These are phyloP conservation scores for Megalops cyprinoides DNA, from an alignment of 2,797 vertebrate genomes.

Conservation along the genomic window DNA sequence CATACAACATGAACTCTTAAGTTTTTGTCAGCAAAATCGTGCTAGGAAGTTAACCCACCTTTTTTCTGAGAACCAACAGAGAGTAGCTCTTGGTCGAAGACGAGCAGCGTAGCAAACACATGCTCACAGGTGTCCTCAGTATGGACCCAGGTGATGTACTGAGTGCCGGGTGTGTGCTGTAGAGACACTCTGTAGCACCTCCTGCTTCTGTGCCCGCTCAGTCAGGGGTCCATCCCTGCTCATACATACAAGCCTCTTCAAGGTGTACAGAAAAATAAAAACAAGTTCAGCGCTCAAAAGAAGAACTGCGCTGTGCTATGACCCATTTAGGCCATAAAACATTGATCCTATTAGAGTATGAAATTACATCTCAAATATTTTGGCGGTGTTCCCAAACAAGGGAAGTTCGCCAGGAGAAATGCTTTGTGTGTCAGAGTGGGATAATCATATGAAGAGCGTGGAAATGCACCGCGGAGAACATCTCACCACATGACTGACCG, in stretches of 20 bases:
- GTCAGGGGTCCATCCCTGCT: too few relatives aligned
- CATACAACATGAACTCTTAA: background rate
- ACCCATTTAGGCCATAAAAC: constrained; percentile 16
- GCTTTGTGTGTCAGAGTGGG: background rate
- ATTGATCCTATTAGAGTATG: background rate
- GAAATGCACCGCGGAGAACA: background rate
- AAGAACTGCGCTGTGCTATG: background rate
- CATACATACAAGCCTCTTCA: background rate
- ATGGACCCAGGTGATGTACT: background rate
- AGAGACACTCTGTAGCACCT: background rate
- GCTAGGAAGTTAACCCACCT: background rate
- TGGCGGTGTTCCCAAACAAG: background rate
- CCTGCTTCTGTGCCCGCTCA: background rate
- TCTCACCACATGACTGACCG: background rate
- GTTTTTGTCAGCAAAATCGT: background rate
- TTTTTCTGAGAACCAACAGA: background rate
- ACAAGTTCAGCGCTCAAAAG: background rate
- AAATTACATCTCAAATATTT: background rate
- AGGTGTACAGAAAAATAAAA: background rate
- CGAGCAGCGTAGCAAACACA: background rate
- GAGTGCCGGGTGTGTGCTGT: background rate
- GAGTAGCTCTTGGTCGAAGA: background rate
- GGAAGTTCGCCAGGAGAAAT: background rate
- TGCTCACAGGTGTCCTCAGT: background rate
- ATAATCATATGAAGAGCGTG: background rate